Conservation (phyloP, 2,113 vertebrate species). For the Marmota monax region DNA sequence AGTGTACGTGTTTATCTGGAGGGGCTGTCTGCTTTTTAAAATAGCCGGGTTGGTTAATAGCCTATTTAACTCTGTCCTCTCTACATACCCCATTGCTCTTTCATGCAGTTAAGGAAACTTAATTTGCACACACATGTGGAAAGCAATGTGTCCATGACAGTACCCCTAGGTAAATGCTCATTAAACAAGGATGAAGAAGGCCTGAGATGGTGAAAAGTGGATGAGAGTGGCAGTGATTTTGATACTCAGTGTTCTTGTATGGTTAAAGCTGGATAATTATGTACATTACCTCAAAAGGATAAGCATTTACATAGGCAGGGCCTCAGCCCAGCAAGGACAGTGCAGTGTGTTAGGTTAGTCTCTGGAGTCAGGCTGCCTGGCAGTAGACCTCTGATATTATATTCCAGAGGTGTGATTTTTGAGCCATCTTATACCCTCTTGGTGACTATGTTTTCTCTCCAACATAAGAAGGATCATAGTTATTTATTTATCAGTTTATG, state of each 20-base stretch:
- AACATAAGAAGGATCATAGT: neutral
- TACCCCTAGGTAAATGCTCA: neutral
- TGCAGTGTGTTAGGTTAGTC: neutral
- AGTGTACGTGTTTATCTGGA: neutral
- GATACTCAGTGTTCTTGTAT: neutral
- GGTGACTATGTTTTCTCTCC: neutral
- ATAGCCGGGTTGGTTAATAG: constrained; percentile 11
- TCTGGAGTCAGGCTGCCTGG: neutral
- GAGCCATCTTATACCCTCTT: neutral
- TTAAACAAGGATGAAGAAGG: neutral
- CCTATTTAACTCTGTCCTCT: constrained; percentile 64
- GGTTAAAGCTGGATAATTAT: neutral
- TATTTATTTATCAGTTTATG: neutral
- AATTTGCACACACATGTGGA: constrained; percentile 50
- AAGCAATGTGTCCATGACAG: neutral
- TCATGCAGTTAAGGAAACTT: constrained; percentile 42
- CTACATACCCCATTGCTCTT: neutral
- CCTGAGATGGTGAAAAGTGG: neutral
- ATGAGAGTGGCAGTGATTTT: neutral
- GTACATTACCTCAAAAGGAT: neutral
- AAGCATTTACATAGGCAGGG: neutral
- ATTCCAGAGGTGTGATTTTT: neutral
- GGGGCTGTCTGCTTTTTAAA: neutral
- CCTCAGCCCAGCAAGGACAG: neutral
- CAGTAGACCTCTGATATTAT: neutral